Base-by-base conservation (phyloP, 2,113 vertebrate species). In the Tricholaema leucomelas region DNA sequence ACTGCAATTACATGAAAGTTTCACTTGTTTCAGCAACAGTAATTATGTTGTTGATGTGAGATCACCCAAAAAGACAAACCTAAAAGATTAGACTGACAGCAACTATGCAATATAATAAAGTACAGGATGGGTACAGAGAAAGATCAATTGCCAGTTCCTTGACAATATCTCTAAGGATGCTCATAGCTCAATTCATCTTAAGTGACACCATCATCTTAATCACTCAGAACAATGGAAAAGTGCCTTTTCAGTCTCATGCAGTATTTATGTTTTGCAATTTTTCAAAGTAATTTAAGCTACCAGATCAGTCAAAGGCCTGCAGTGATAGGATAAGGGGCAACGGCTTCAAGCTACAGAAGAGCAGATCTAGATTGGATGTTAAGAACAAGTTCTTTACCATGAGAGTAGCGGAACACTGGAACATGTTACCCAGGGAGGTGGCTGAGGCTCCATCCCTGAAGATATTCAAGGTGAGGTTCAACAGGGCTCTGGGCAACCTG, bases 91-190 rank as follows among this genome's bases (percentile, higher is more conserved):
- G 40, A 72, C 24, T 58, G 52, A 71, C 71, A 88, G 33, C 44
- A 88, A 72, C 23, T 71, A 56, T 1, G 1, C 55, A 80, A 78
- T 69, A 52, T 1, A 70, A 63, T 36, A 61, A 73, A 48, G 27
- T 10, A 64, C 2, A 71, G n/a, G 23, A 75, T 58, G 17, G 33
- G 30, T 42, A 88, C 44, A 83, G 28, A 90, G 30, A 50, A 91
- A 86, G 58, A 65, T 4, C 58, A 65, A 90, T 92, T 86, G 58
- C n/a, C 44, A 67, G 52, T 61, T 95, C 73, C 83, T 81, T 88
- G 58, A 81, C 65, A 75, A 10, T 67, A 60, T 75, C 48, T 78
- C 58, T 84, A 58, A 81, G 40, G 50, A 65, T 35, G 58, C 54
- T 88, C 71, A 79, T 50, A 27, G 35, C 44, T 81, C 54, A 85